phyloP scores from a whole-genome alignment of 2,797 vertebrate genomes.

The Sus cebifrons region DNA sequence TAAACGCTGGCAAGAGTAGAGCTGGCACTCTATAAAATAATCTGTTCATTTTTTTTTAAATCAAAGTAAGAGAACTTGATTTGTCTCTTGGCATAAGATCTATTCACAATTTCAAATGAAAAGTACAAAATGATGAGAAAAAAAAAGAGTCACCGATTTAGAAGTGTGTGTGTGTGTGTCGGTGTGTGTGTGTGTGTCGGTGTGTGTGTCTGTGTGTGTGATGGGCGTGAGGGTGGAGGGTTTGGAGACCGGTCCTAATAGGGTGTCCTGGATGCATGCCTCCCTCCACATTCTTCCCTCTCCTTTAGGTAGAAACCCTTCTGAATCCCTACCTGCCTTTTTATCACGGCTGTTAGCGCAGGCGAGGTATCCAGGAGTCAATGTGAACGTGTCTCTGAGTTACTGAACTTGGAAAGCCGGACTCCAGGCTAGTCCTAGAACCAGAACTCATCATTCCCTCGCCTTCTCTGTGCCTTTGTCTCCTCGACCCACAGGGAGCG shows the following conservation, averaged over 20 bases:
- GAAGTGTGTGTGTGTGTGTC: not conserved
- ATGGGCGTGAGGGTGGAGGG: not conserved
- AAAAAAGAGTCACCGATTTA: not conserved
- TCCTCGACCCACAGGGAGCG: slow-evolving; percentile 91
- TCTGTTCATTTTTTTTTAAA: too few species aligned
- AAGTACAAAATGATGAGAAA: too few species aligned
- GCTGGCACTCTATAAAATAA: too few species aligned
- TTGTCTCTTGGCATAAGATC: too few species aligned
- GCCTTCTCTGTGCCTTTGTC: slow-evolving; percentile 49
- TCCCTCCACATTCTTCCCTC: not conserved
- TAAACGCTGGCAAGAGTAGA: too few species aligned
- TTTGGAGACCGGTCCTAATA: not conserved
- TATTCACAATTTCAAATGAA: too few species aligned
- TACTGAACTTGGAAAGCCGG: not conserved
- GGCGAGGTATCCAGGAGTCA: not conserved
- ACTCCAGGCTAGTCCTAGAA: not conserved
- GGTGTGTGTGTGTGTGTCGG: not conserved
- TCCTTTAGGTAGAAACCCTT: not conserved
- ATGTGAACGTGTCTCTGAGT: not conserved
- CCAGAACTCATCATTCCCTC: slow-evolving; percentile 5
- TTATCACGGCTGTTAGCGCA: not conserved
- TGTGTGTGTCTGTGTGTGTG: not conserved
- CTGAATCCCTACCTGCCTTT: not conserved
- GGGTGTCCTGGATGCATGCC: not conserved
- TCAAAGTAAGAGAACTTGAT: too few species aligned